Conservation (phyloP, 2,888 invertebrate genomes). For the Odontocerum albicorne region DNA sequence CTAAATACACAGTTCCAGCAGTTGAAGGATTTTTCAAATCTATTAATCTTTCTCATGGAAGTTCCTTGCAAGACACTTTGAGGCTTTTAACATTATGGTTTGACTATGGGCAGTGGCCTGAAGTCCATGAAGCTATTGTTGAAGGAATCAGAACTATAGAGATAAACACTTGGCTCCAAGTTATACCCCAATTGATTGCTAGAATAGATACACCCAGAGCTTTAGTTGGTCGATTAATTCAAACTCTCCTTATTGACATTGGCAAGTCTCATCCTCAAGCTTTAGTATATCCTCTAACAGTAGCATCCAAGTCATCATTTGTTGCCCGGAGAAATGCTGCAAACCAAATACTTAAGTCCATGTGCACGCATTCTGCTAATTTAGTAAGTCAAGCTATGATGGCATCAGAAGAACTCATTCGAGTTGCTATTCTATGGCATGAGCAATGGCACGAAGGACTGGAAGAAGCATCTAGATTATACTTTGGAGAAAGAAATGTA, state of each 20-base stretch:
- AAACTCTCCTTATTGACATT: slow-evolving; percentile 92
- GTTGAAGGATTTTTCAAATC: slow-evolving; percentile 96
- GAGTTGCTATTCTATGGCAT: slow-evolving; percentile 99
- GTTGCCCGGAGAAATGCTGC: slow-evolving; percentile 85
- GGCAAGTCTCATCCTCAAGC: slow-evolving; percentile 98
- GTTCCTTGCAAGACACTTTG: slow-evolving; percentile 94
- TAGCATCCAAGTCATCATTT: slow-evolving; percentile 94
- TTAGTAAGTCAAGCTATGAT: slow-evolving; percentile 95
- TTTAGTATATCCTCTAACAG: slow-evolving; percentile 94
- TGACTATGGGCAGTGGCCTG: slow-evolving; percentile 92
- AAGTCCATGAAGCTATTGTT: slow-evolving; percentile 90
- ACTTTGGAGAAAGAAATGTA: slow-evolving; percentile 95
- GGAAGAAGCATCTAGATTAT: slow-evolving; percentile 89
- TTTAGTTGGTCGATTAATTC: slow-evolving; percentile 87
- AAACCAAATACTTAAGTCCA: slow-evolving; percentile 89
- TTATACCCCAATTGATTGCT: slow-evolving; percentile 98
- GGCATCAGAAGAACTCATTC: slow-evolving; percentile 95
- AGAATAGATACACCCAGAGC: slow-evolving; percentile 93
- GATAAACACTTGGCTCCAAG: slow-evolving; percentile 98
- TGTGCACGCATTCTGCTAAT: slow-evolving; percentile 91
- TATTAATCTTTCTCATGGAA: slow-evolving; percentile 88
- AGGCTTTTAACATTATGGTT: slow-evolving; percentile 97
- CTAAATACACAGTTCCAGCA: slow-evolving; percentile 87
- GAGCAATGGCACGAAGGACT: slow-evolving; percentile 99
- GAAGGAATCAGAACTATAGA: slow-evolving; percentile 93